Conservation (phyloP, 1,140 invertebrate genomes). For the Akabosia matsudoensis region DNA sequence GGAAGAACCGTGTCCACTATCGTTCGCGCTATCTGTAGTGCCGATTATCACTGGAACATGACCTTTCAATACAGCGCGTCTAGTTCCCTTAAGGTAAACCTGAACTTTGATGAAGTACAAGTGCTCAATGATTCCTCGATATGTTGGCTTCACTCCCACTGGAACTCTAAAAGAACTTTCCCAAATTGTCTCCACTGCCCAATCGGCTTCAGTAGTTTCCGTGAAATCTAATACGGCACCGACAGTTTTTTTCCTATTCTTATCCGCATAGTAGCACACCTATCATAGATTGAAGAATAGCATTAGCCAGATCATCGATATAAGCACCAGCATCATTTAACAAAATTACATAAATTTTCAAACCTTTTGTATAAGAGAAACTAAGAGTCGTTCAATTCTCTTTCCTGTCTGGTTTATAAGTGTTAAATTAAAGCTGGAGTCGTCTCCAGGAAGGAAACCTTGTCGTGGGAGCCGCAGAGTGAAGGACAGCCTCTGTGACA, state of each 20-base stretch:
- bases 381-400: not conserved
- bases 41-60: constrained; percentile 11
- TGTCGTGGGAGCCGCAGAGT: constrained; percentile 1
- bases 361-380: not conserved
- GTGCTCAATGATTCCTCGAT: constrained; percentile 8
- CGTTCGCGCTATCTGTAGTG: not conserved
- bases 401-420: not conserved
- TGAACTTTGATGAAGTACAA: constrained; percentile 1
- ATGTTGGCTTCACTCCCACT: not conserved
- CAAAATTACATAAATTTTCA: too few species aligned
- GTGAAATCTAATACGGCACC: not conserved
- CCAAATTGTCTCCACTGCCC: not conserved
- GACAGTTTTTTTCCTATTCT: not conserved
- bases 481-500: not conserved
- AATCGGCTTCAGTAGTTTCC: constrained; percentile 12
- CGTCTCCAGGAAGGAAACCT: constrained; percentile 18
- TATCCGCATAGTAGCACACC: not conserved
- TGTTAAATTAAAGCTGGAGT: not conserved
- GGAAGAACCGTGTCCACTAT: not conserved
- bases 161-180: not conserved
- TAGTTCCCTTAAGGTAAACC: not conserved
- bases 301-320: too few species aligned
- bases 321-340: too few species aligned
- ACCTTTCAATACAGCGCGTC: not conserved
- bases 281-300: too few species aligned